These are phyloP conservation scores for Drosophila eugracilis DNA, from an alignment of 1,140 invertebrate genomes.

Conservation along the genomic window DNA sequence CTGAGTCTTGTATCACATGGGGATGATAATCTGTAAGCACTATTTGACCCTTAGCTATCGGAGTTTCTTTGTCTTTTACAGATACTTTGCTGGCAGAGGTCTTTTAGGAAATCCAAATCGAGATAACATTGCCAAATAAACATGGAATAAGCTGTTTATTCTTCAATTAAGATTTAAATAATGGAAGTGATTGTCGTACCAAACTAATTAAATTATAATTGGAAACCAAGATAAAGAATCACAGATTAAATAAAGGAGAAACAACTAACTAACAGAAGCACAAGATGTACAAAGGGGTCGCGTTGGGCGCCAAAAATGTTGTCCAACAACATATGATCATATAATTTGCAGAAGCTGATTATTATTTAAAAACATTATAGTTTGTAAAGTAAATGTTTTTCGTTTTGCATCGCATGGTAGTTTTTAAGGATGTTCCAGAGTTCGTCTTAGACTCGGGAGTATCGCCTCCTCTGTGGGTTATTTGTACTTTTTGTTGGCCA, in stretches of 20 bases:
- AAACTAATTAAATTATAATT: no score
- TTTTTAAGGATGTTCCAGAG: slow-evolving; percentile 11
- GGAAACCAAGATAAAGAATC: no score
- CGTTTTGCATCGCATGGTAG: neutral
- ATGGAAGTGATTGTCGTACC: no score
- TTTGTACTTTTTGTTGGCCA: slow-evolving; percentile 51
- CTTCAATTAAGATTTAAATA: neutral
- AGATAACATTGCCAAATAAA: neutral
- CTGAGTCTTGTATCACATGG: slow-evolving; percentile 21
- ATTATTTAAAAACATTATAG: no score
- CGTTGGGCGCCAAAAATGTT: slow-evolving; percentile 2
- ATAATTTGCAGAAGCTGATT: neutral
- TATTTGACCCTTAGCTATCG: slow-evolving; percentile 13
- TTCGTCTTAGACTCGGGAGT: slow-evolving; percentile 2
- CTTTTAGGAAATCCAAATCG: neutral
- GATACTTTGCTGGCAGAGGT: neutral
- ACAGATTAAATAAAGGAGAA: no score
- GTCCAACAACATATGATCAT: neutral
- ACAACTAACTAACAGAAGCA: neutral
- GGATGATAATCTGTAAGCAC: slow-evolving; percentile 20
- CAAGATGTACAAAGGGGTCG: neutral
- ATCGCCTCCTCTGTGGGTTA: slow-evolving; percentile 24
- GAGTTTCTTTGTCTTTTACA: slow-evolving; percentile 2
- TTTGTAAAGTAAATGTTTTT: neutral
- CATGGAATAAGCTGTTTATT: neutral